Conservation (phyloP, 2,113 vertebrate genomes). For the Strix uralensis region DNA sequence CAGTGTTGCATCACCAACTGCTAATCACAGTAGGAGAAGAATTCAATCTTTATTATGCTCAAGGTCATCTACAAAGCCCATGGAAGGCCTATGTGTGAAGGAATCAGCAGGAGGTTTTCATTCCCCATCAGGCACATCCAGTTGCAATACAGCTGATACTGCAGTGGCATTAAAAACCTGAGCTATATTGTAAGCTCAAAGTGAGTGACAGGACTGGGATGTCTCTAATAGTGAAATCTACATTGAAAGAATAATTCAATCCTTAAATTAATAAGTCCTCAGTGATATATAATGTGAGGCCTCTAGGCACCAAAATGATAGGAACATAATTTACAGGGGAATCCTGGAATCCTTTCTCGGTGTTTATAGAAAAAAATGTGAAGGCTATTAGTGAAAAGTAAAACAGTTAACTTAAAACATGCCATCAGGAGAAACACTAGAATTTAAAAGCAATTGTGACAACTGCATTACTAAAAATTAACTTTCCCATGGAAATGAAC, state of each 20-base stretch:
- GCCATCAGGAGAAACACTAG: not conserved
- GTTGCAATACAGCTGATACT: not conserved
- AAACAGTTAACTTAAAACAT: not conserved
- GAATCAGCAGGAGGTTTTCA: not conserved
- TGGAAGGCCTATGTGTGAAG: not conserved
- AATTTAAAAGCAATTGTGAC: not conserved
- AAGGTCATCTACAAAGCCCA: not conserved
- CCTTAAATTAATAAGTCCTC: not conserved
- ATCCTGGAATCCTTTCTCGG: not conserved
- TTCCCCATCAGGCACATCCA: not conserved
- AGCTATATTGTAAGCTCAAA: not conserved
- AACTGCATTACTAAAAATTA: not conserved
- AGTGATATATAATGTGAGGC: not conserved
- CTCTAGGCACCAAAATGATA: not conserved
- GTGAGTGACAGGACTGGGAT: not conserved
- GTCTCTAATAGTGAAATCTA: not conserved
- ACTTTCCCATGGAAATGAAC: not conserved
- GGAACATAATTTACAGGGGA: not conserved
- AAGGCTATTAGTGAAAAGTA: not conserved
- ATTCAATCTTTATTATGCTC: not conserved
- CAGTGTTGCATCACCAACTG: not conserved
- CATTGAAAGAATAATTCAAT: not conserved
- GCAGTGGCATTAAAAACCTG: not conserved
- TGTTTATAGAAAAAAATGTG: not conserved
- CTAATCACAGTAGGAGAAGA: not conserved